Percentiles rank a stretch among this genome's conserved stretches.
Evolutionary conservation across 2,113 vertebrate species (phyloP).

Genomic region (Macroglossus sobrinus): DNA sequence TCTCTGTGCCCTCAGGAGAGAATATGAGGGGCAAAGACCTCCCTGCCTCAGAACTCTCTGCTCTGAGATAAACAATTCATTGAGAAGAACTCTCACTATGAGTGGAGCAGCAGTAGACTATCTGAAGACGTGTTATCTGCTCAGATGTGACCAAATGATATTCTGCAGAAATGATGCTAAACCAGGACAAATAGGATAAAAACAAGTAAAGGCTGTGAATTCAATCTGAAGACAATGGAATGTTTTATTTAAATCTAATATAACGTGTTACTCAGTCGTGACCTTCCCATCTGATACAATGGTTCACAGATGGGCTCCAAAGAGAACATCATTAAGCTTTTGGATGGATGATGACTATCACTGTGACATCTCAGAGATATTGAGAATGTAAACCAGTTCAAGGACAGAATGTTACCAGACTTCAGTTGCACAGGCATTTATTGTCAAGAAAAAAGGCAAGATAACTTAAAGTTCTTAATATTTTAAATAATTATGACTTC

Average conservation of each 20-base stretch:
- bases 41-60: not conserved
- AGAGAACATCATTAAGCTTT: conserved; percentile 58
- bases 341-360: conserved; percentile 53
- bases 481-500: not conserved
- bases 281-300: conserved; percentile 73
- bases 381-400: conserved; percentile 17
- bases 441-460: not conserved
- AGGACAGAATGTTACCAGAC: not conserved
- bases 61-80: not conserved
- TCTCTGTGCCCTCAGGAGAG: not conserved
- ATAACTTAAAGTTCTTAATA: not conserved
- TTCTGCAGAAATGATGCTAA: not conserved
- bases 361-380: not conserved
- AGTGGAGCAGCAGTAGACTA: not conserved
- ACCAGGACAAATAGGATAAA: conserved; percentile 1
- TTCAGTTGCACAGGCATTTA: not conserved
- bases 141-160: not conserved
- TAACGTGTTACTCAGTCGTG: conserved; percentile 70
- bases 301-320: conserved; percentile 70
- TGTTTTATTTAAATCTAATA: conserved; percentile 54
- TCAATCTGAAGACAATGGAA: not conserved
- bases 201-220: conserved; percentile 38
- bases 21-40: not conserved
- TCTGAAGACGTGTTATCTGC: not conserved
- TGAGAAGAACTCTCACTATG: not conserved